Evolutionary conservation across 2,797 vertebrate genomes (phyloP).

Genomic region (Myoxocephalus aenaeus): DNA sequence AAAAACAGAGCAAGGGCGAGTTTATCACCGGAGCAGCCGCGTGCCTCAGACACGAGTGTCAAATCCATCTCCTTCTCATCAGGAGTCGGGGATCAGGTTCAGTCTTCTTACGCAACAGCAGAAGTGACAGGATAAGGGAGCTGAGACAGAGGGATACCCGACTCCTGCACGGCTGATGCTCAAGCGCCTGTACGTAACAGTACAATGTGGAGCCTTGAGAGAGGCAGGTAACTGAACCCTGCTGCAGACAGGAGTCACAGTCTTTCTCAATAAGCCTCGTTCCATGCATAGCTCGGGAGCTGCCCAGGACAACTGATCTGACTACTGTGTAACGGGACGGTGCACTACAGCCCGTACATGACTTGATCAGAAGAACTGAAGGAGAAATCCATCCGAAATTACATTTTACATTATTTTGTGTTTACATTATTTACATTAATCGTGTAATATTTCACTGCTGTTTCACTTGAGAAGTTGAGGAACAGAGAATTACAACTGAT

Average conservation of each 20-base stretch:
- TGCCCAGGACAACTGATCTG: conserved; percentile 56
- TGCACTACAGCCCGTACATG: background rate
- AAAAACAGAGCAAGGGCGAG: conserved; percentile 10
- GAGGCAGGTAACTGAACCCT: conserved; percentile 66
- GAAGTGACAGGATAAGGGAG: conserved; percentile 50
- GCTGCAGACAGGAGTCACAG: conserved; percentile 43
- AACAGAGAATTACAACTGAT: background rate
- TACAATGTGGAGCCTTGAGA: conserved; percentile 58
- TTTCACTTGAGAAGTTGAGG: background rate
- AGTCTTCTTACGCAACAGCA: conserved; percentile 63
- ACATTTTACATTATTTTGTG: background rate
- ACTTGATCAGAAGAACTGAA: background rate
- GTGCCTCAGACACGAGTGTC: conserved; percentile 44
- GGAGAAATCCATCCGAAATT: background rate
- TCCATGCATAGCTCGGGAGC: conserved; percentile 14
- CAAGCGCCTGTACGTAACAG: conserved; percentile 23
- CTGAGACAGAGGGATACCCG: conserved; percentile 55
- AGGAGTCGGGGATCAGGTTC: conserved; percentile 62
- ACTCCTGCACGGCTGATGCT: conserved; percentile 39
- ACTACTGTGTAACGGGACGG: conserved; percentile 48
- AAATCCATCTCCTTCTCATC: conserved; percentile 62
- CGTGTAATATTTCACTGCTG: background rate
- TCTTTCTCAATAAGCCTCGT: conserved; percentile 46
- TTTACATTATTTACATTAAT: background rate
- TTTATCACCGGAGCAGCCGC: conserved; percentile 34